phyloP scores from a whole-genome alignment of 2,113 vertebrate species.

The Acrocephalus arundinaceus region DNA sequence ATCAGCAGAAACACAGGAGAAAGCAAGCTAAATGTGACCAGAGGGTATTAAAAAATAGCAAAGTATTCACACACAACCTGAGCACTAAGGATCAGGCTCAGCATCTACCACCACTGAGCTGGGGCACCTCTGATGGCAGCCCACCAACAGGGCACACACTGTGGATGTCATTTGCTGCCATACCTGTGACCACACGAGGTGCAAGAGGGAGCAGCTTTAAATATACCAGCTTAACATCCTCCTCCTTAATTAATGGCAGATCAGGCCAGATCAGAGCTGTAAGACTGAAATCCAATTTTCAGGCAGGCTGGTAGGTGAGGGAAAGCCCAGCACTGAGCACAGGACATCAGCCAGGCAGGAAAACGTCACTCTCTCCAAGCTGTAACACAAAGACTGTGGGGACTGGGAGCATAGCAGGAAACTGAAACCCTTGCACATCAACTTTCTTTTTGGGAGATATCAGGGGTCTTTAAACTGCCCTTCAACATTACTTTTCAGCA shows the following conservation, averaged over 20 bases:
- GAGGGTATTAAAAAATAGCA: background rate
- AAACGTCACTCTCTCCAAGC: background rate
- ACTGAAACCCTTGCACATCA: background rate
- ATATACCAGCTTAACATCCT: background rate
- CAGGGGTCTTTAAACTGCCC: background rate
- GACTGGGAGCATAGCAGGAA: background rate
- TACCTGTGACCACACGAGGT: background rate
- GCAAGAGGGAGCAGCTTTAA: background rate
- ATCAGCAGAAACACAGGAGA: background rate
- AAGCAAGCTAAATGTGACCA: background rate
- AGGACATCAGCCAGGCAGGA: background rate
- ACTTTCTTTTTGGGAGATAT: background rate
- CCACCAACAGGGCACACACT: rapidly evolving
- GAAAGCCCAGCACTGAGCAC: background rate
- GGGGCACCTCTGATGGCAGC: background rate
- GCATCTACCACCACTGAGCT: background rate
- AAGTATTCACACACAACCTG: background rate
- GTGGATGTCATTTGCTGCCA: background rate
- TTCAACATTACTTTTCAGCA: background rate
- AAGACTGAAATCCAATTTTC: constrained; percentile 6
- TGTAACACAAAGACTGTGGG: background rate
- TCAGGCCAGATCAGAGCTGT: background rate
- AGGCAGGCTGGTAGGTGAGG: background rate
- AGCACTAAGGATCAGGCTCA: background rate
- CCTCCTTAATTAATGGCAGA: background rate